These are phyloP conservation scores for Oenanthe oenanthe DNA, from an alignment of 2,113 vertebrate genomes.

Conservation along the genomic window DNA sequence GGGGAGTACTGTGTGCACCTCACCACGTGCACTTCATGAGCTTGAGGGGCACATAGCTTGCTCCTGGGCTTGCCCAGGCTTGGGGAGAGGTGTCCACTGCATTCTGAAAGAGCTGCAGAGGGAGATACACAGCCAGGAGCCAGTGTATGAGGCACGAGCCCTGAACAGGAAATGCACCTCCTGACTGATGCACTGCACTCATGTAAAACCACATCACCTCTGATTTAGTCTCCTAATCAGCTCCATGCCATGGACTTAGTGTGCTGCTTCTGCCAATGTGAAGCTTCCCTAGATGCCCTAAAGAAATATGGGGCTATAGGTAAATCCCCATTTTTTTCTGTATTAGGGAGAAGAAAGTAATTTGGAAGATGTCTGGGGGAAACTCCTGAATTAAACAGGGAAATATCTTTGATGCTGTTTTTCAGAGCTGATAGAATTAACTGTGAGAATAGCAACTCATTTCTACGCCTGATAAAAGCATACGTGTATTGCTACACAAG, in stretches of 20 bases:
- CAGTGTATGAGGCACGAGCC: not conserved
- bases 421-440: not conserved
- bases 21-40: rapidly evolving
- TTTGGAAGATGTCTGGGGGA: not conserved
- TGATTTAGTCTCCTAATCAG: not conserved
- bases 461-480: not conserved
- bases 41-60: rapidly evolving
- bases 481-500: not conserved
- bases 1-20: not conserved
- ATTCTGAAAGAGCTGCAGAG: rapidly evolving
- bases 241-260: not conserved
- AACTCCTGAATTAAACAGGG: not conserved
- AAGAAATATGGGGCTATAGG: not conserved
- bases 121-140: not conserved
- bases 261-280: not conserved
- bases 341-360: not conserved
- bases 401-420: not conserved
- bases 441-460: not conserved
- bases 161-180: not conserved
- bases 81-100: not conserved
- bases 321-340: not conserved
- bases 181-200: not conserved
- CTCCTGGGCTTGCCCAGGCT: not conserved
- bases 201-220: not conserved
- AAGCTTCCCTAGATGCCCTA: not conserved